Base-by-base conservation (phyloP, 2,797 vertebrate species). In the Gorsachius magnificus region DNA sequence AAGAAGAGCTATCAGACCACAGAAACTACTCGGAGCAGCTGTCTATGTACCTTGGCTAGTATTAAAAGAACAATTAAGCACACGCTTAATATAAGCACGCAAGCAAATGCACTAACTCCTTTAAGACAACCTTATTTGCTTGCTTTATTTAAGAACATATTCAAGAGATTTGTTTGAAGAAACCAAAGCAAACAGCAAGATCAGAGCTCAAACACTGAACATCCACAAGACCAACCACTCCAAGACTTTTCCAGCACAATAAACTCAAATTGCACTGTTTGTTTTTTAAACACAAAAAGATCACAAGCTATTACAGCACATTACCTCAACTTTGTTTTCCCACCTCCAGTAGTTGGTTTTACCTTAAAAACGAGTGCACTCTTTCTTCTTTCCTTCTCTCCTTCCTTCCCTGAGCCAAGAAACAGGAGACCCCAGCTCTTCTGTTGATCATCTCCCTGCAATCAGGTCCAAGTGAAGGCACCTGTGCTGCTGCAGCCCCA, bases 341-440 rank as follows among this genome's bases (percentile, higher is more conserved):
- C 21, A 38, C 6, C 3, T 8, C 26, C 14, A 6, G 10, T 11
- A 70, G 3, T 4, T 11, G 1, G 6, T 66, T 7, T 83, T 91
- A 83, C 76, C 61, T 90, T 68, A n/a, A 82, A 74, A 45, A 57
- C 0, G 0, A 31, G 2, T 0, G 0, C 0, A 0, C 4, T 51
- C 24, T 26, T 14, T 4, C 33, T 14, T 11, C 41, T 36, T 14
- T 28, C 13, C 12, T 46, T 33, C 22, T 7, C 3, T 28, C 22
- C 26, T 77, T 26, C n/a, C 16, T 22, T 13, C n/a, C 15, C 29
- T 4, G 0, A 10, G 2, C 16, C 1, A 13, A 19, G 4, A 19
- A 22, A 16, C 0, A 0, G 0, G 0, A 4, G 1, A 26, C 0
- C 15, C 4, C 21, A 16, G 1, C 36, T 46, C 9, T 28, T 18